phyloP scores from a whole-genome alignment of 2,797 vertebrate species.

The Paratrypauchen microcephalus region DNA sequence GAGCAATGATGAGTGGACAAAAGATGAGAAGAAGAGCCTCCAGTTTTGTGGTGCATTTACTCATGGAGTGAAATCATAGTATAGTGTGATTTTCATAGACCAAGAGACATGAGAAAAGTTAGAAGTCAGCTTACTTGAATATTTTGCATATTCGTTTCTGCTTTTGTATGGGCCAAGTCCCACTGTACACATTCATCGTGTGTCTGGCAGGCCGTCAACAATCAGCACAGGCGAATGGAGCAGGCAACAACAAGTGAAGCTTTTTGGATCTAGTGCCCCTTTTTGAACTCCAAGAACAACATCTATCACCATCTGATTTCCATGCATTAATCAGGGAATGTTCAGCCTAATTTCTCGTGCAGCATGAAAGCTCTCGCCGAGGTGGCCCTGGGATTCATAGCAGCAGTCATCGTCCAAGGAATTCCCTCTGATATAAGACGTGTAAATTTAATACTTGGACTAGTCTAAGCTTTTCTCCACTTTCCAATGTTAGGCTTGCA shows the following conservation, averaged over 20 bases:
- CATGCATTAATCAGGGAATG: constrained; percentile 61
- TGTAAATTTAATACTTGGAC: constrained; percentile 44
- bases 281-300: constrained; percentile 66
- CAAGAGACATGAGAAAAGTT: constrained; percentile 11
- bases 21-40: constrained; percentile 32
- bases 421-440: constrained; percentile 40
- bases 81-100: neutral
- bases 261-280: constrained; percentile 53
- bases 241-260: constrained; percentile 26
- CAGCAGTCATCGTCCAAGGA: constrained; percentile 30
- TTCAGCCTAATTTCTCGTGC: constrained; percentile 53
- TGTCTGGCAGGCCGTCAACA: constrained; percentile 24
- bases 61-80: constrained; percentile 37
- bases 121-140: constrained; percentile 22
- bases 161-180: constrained; percentile 13
- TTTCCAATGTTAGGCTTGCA: constrained; percentile 38
- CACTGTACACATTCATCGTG: constrained; percentile 6
- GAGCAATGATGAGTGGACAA: constrained; percentile 44
- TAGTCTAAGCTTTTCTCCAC: constrained; percentile 18
- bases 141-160: constrained; percentile 36
- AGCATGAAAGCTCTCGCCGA: constrained; percentile 32
- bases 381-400: constrained; percentile 30
- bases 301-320: constrained; percentile 49
- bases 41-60: constrained; percentile 40
- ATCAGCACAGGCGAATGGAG: constrained; percentile 25